These are phyloP conservation scores for Protonemura montana DNA, from an alignment of 2,888 invertebrate genomes.

Conservation along the genomic window DNA sequence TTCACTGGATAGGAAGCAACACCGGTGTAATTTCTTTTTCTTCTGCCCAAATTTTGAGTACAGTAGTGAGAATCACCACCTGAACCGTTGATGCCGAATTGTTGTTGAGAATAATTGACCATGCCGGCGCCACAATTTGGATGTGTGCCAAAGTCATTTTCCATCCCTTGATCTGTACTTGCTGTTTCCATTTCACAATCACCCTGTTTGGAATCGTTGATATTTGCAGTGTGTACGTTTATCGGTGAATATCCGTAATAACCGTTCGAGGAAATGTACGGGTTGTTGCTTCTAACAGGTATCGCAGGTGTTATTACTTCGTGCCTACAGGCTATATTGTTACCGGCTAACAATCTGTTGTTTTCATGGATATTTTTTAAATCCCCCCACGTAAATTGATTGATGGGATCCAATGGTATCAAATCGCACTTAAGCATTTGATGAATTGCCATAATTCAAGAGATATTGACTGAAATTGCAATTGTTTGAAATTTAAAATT, in stretches of 20 bases:
- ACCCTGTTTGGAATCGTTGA: not conserved
- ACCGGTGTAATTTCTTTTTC: slow-evolving; percentile 14
- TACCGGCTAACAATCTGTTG: not conserved
- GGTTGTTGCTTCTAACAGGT: not conserved
- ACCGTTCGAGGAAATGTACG: not conserved
- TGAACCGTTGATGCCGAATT: not conserved
- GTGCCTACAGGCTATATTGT: not conserved
- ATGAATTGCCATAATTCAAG: not conserved
- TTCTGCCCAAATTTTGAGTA: not conserved
- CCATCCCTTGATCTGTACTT: not conserved
- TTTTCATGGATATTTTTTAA: not conserved
- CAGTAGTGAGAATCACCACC: too few relatives aligned
- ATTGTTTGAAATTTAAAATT: not conserved
- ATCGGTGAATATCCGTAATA: slow-evolving; percentile 8
- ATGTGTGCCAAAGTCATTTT: slow-evolving; percentile 9
- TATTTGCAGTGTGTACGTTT: not conserved
- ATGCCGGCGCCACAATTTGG: not conserved
- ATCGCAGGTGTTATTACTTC: not conserved
- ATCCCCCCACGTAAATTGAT: slow-evolving; percentile 13
- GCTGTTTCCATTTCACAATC: not conserved
- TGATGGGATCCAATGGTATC: slow-evolving; percentile 3
- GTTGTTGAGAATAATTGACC: not conserved
- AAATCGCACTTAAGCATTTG: not conserved
- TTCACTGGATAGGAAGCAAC: not conserved
- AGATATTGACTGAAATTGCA: not conserved